Evolutionary conservation across 2,888 invertebrate species (phyloP), one percentile per base, ranked within the genome.

Genomic region (Scrobipalpa atriplicella): DNA sequence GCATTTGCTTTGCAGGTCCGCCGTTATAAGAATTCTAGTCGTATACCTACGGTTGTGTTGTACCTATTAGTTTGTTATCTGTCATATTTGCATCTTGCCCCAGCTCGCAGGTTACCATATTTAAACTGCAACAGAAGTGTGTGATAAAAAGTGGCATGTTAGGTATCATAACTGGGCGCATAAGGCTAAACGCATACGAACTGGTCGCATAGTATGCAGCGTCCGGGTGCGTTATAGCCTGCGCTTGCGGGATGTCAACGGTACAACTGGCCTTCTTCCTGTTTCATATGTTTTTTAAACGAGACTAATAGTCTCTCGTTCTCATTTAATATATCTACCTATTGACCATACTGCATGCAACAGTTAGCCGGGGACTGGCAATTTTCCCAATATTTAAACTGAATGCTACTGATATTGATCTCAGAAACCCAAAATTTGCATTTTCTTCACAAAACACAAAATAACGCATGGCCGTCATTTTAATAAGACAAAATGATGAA

Each of bases 401-500:
- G 36, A 63, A 63, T 39, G 80, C 78, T 16, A 16, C 47, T 54
- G 62, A 63, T 63, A 63, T 21, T 38, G 64, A 67, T 66, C 66
- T 56, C 43, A 19, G 36, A 66, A n/a, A 56, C 63, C 39, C 54
- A 41, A 74, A 72, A 77, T 77, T 75, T 75, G 73, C 76, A 77
- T 78, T 69, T 72, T 66, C 63, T 71, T 73, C 72, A 69, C 71
- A 67, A 72, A 60, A 9, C 60, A 9, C 60, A 73, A 73, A 73
- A 73, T 79, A 79, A 78, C 76, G 76, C 76, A 77, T 74, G 77
- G 75, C 79, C 78, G 79, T 84, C 82, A 84, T 84, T 81, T 84
- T 81, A 85, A 85, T 83, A 83, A 84, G 83, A 83, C 83, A 82
- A 83, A 83, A 84, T 84, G 84, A 84, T 82, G 81, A 81, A 80